Percentiles rank a stretch among this genome's conserved stretches.
phyloP scores from a whole-genome alignment of 2,797 vertebrate species.

The Cirrhinus mrigala region DNA sequence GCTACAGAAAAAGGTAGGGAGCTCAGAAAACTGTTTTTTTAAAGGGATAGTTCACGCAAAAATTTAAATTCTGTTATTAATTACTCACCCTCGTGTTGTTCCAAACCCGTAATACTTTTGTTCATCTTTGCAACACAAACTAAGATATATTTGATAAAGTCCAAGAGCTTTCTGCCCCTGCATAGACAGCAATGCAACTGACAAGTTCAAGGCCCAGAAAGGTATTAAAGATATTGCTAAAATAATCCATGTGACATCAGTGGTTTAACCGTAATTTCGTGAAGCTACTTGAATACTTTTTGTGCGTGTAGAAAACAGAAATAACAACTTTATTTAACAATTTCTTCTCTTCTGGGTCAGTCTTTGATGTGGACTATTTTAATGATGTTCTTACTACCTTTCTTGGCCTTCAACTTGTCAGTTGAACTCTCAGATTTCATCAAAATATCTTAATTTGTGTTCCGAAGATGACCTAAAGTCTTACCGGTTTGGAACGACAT shows the following conservation, averaged over 20 bases:
- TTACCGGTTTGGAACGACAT: background rate
- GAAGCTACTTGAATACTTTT: too few species aligned
- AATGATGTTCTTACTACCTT: background rate
- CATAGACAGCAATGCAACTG: background rate
- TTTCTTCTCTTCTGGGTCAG: too few species aligned
- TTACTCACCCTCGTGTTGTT: background rate
- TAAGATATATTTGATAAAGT: background rate
- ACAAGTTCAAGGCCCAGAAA: too few species aligned
- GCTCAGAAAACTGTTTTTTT: background rate
- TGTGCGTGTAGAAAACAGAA: too few species aligned
- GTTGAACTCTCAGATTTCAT: background rate
- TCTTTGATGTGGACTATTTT: background rate
- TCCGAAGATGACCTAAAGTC: background rate
- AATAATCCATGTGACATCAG: too few species aligned
- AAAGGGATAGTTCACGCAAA: background rate
- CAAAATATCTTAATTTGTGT: background rate
- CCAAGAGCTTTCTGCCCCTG: background rate
- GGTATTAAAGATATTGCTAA: too few species aligned
- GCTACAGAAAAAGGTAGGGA: background rate
- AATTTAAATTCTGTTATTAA: background rate
- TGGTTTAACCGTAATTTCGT: too few species aligned
- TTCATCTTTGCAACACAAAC: background rate
- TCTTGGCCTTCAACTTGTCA: background rate
- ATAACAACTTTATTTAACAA: too few species aligned
- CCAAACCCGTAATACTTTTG: background rate